phyloP scores from a whole-genome alignment of 2,888 invertebrate species.

The Hoplodrina blanda region DNA sequence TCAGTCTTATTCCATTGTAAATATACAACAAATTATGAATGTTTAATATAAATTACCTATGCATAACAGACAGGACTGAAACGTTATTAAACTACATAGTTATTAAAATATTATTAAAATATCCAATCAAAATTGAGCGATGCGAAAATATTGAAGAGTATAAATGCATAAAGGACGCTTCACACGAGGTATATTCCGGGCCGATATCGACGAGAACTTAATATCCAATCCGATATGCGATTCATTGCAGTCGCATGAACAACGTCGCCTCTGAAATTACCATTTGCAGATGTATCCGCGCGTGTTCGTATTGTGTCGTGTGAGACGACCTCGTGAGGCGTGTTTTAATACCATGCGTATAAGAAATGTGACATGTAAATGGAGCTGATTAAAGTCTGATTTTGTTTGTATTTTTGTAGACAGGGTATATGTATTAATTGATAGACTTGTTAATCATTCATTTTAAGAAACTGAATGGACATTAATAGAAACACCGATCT shows the following conservation, averaged over 20 bases:
- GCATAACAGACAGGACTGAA: not conserved
- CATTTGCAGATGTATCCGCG: conserved; percentile 17
- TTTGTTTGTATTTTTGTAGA: not conserved
- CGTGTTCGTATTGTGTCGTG: conserved; percentile 16
- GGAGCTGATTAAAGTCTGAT: not conserved
- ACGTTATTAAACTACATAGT: not conserved
- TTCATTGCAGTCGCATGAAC: conserved; percentile 42
- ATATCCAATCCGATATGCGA: conserved; percentile 13
- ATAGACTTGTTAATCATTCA: too few relatives aligned
- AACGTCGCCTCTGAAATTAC: conserved; percentile 16
- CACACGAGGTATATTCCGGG: not conserved
- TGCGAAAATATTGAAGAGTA: conserved; percentile 14
- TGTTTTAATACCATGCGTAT: conserved; percentile 6
- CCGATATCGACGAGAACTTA: conserved; percentile 14
- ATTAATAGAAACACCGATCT: too few relatives aligned
- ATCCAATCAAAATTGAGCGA: conserved; percentile 2
- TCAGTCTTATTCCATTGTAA: too few relatives aligned
- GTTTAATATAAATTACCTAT: not conserved
- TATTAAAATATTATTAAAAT: conserved; percentile 6
- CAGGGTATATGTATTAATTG: not conserved
- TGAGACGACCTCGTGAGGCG: conserved; percentile 4
- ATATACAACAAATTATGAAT: too few relatives aligned
- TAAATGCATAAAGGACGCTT: not conserved
- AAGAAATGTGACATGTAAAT: conserved; percentile 5
- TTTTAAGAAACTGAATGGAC: too few relatives aligned